Evolutionary conservation across 2,888 invertebrate species (phyloP).

Genomic region (Conops quadrifasciatus): DNA sequence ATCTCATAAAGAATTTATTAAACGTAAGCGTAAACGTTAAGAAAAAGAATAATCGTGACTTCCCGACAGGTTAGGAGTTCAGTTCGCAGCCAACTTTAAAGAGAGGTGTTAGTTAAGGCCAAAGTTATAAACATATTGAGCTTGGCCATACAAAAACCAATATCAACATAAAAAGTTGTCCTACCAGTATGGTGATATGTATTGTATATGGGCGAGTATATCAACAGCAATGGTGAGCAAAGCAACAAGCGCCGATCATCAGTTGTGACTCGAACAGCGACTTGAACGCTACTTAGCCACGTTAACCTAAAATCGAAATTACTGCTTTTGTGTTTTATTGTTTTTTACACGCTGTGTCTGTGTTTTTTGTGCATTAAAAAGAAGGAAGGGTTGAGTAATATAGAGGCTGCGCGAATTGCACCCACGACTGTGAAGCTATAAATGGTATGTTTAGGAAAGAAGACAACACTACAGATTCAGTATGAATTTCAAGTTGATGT

Average conservation of each 20-base stretch:
- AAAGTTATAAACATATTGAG: conserved; percentile 8
- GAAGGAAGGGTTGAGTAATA: not conserved
- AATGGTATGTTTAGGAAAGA: not conserved
- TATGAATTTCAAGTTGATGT: not conserved
- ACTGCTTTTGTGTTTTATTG: not conserved
- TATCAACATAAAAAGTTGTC: not conserved
- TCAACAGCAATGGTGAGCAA: not conserved
- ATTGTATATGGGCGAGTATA: no score
- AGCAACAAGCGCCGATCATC: conserved; percentile 14
- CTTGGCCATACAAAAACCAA: not conserved
- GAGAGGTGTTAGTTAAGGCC: conserved; percentile 13
- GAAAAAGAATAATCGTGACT: not conserved
- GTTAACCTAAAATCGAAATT: not conserved
- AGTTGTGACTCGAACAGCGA: conserved; percentile 35
- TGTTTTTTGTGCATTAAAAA: conserved; percentile 15
- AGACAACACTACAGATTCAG: no score
- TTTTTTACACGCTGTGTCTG: not conserved
- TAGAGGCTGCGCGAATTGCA: conserved; percentile 22
- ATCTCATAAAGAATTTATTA: no score
- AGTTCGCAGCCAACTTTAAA: not conserved
- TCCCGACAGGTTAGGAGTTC: conserved; percentile 14
- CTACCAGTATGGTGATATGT: not conserved
- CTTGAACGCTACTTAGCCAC: not conserved
- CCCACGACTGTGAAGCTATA: conserved; percentile 33
- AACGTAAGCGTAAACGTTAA: no score